Evolutionary conservation across 2,113 vertebrate species (phyloP).

Genomic region (Lamprotornis superbus): DNA sequence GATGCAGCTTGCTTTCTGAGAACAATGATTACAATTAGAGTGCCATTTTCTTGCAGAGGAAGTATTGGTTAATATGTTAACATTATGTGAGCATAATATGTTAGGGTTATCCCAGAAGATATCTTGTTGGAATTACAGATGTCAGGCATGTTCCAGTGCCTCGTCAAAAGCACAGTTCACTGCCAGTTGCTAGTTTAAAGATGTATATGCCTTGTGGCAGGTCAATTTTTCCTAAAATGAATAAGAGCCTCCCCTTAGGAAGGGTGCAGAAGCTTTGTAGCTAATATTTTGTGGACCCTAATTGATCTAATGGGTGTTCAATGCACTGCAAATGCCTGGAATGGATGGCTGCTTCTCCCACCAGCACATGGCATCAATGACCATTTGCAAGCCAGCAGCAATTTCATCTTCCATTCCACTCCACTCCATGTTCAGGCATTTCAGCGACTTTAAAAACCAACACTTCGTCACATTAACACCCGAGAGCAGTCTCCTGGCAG

Average conservation of each 20-base stretch:
- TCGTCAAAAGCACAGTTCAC: background rate
- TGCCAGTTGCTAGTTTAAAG: constrained; percentile 10
- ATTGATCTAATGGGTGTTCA: background rate
- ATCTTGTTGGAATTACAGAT: constrained; percentile 5
- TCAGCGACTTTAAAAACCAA: constrained; percentile 54
- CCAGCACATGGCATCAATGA: constrained; percentile 15
- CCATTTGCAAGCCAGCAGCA: background rate
- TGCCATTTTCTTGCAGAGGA: background rate
- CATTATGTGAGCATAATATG: background rate
- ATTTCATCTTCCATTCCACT: constrained; percentile 47
- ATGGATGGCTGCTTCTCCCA: background rate
- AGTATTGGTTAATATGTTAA: background rate
- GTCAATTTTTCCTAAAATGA: background rate
- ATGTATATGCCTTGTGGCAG: background rate
- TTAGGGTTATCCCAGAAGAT: background rate
- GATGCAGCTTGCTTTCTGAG: background rate
- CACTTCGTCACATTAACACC: constrained; percentile 70
- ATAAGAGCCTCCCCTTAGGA: background rate
- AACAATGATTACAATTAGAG: background rate
- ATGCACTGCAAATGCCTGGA: rapidly evolving
- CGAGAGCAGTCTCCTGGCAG: background rate
- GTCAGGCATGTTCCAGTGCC: constrained; percentile 12
- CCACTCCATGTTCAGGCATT: constrained; percentile 41
- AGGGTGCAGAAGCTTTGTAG: background rate
- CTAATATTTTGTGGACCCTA: background rate